Conservation (phyloP, 2,888 invertebrate genomes). For the Lithosia quadra region DNA sequence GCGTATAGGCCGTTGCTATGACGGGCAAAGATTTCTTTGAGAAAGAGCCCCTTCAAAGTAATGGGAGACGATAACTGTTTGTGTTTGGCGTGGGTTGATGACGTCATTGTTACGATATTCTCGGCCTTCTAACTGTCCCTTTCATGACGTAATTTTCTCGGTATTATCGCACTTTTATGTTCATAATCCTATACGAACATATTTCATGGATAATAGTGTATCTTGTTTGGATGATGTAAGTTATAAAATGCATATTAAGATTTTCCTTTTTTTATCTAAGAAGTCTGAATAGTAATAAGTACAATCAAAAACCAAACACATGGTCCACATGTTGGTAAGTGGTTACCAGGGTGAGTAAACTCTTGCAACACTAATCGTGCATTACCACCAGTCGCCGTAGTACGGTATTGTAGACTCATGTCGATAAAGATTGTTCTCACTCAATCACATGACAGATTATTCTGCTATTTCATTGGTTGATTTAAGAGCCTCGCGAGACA, state of each 20-base stretch:
- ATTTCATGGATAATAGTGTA: conserved; percentile 24
- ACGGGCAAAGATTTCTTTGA: conserved; percentile 36
- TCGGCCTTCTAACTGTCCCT: conserved; percentile 54
- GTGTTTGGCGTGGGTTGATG: conserved; percentile 50
- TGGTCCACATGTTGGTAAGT: too few relatives aligned
- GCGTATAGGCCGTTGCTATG: conserved; percentile 17
- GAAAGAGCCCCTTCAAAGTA: conserved; percentile 38
- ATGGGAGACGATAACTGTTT: conserved; percentile 51
- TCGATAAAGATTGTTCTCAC: too few relatives aligned
- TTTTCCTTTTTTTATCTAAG: background rate
- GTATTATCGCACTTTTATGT: conserved; percentile 37
- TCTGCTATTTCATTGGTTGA: too few relatives aligned
- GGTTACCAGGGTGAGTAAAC: too few relatives aligned
- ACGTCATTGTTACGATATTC: conserved; percentile 53
- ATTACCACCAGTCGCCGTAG: too few relatives aligned
- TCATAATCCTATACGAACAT: conserved; percentile 29
- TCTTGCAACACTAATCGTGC: too few relatives aligned
- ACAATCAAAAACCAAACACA: too few relatives aligned
- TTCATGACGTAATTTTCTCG: conserved; percentile 47
- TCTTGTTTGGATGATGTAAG: conserved; percentile 31
- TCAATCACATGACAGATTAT: too few relatives aligned
- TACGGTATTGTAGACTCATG: too few relatives aligned
- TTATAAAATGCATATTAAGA: conserved; percentile 6
- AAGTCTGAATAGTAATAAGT: too few relatives aligned
- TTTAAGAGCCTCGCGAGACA: too few relatives aligned